Conservation (phyloP, 1,140 invertebrate species). For the Mactra quadrangularis region DNA sequence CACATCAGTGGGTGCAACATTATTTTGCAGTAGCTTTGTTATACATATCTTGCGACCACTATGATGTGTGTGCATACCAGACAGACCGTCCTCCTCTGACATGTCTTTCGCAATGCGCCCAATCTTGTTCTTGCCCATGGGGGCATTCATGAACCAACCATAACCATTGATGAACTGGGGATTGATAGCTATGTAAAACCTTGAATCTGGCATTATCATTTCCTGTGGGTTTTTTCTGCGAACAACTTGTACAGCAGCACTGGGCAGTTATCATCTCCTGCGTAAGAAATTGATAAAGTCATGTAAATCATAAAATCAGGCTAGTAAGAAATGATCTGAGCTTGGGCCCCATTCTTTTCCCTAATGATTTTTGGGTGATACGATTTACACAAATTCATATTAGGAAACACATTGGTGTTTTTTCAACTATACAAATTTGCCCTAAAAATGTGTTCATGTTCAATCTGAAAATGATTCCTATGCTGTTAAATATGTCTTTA, state of each 20-base stretch:
- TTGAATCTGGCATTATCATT: neutral
- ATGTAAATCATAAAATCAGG: neutral
- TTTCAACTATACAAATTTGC: too few species aligned
- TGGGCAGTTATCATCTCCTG: conserved; percentile 3
- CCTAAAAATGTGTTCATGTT: too few species aligned
- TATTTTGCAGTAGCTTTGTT: neutral
- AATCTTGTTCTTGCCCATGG: conserved; percentile 21
- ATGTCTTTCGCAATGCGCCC: conserved; percentile 4
- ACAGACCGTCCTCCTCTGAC: neutral
- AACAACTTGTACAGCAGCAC: neutral
- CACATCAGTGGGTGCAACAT: neutral
- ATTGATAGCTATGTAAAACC: neutral
- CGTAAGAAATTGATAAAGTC: neutral
- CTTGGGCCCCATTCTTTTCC: neutral
- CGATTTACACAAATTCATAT: neutral
- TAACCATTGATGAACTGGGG: neutral
- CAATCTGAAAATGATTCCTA: too few species aligned
- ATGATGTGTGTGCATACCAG: conserved; percentile 11
- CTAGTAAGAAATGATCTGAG: neutral
- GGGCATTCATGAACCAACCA: neutral
- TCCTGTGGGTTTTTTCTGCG: neutral
- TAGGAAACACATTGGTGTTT: neutral
- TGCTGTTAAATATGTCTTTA: too few species aligned
- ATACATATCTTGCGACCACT: conserved; percentile 14
- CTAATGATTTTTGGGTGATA: neutral